phyloP scores from a whole-genome alignment of 2,113 vertebrate genomes.

The Sclerurus mexicanus region DNA sequence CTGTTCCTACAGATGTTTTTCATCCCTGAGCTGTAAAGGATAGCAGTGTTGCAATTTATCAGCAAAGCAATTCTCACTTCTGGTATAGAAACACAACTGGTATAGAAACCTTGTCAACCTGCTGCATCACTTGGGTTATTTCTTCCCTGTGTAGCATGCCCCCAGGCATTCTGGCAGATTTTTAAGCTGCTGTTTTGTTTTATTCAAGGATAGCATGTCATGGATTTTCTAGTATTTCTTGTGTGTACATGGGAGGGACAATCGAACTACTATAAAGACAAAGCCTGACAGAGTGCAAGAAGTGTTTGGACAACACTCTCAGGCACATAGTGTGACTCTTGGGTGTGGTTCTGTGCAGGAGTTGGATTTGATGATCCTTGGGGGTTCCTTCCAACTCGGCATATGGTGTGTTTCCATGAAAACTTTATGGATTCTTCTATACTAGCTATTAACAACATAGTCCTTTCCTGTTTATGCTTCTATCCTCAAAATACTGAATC shows the following conservation, averaged over 20 bases:
- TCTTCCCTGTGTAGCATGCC: background rate
- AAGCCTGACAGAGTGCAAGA: background rate
- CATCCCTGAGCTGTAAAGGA: background rate
- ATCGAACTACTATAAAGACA: background rate
- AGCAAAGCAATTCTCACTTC: background rate
- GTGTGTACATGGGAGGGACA: background rate
- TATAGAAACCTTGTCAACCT: background rate
- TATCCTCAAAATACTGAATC: background rate
- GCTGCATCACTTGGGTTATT: background rate
- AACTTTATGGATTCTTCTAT: background rate
- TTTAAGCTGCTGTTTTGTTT: background rate
- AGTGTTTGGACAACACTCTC: background rate
- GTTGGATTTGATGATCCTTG: background rate
- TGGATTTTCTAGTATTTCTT: background rate
- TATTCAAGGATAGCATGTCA: accelerated
- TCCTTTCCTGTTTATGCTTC: background rate
- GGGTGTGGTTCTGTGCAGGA: background rate
- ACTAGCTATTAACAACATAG: background rate
- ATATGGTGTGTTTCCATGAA: background rate
- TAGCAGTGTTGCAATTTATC: background rate
- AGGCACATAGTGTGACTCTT: background rate
- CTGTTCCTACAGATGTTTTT: background rate
- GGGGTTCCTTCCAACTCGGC: background rate
- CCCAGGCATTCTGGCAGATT: background rate
- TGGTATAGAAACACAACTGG: background rate